Conservation (phyloP, 2,113 vertebrate species). For the Gasterosteus aculeatus region DNA sequence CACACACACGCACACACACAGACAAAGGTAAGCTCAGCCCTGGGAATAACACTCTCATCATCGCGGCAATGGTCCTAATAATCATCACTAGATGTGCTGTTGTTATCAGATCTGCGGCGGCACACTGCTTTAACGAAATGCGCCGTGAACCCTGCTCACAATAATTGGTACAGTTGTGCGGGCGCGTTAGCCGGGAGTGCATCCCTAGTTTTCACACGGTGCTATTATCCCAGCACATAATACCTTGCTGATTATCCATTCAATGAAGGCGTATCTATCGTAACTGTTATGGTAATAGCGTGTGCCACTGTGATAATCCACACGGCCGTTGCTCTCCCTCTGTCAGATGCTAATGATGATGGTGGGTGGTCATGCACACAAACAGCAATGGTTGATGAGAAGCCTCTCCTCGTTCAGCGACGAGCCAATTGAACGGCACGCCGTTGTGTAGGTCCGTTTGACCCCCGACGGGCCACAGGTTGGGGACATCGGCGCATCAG, state of each 20-base stretch:
- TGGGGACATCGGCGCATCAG: constrained; percentile 19
- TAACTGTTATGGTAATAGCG: constrained; percentile 76
- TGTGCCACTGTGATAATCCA: constrained; percentile 68
- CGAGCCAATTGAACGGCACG: constrained; percentile 36
- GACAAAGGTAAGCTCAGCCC: constrained; percentile 57
- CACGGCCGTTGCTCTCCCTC: constrained; percentile 50
- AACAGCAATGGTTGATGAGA: constrained; percentile 46
- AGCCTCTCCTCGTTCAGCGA: constrained; percentile 34
- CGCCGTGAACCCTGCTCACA: constrained; percentile 66
- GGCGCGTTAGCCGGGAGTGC: constrained; percentile 57
- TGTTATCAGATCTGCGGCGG: constrained; percentile 69
- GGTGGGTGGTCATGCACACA: constrained; percentile 71
- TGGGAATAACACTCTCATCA: constrained; percentile 65
- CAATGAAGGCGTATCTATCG: constrained; percentile 67
- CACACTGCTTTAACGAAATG: constrained; percentile 63
- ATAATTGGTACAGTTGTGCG: constrained; percentile 64
- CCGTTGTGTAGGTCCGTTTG: constrained; percentile 35
- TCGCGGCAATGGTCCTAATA: constrained; percentile 58
- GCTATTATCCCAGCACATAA: constrained; percentile 77
- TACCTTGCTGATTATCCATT: constrained; percentile 81
- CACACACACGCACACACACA: constrained; percentile 26
- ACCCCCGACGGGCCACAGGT: constrained; percentile 17
- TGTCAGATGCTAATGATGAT: constrained; percentile 75
- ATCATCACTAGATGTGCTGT: constrained; percentile 62
- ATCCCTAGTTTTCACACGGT: constrained; percentile 68